Percentiles rank a stretch among this genome's conserved stretches.
Conservation (phyloP, 1,140 invertebrate species). For the Papilio dardanus region DNA sequence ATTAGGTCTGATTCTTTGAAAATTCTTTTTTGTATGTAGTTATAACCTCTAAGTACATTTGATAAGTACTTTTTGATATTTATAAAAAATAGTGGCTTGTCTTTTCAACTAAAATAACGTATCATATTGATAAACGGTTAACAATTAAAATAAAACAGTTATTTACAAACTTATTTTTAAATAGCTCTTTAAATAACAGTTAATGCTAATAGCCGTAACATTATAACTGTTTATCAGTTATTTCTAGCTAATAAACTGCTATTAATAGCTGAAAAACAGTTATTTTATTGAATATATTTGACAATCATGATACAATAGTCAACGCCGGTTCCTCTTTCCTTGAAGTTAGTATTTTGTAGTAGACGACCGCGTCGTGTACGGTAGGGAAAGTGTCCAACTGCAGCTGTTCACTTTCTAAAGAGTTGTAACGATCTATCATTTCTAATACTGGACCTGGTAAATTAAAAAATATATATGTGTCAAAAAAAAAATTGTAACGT, state of each 20-base stretch:
- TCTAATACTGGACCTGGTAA: constrained; percentile 84
- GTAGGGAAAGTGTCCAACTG: constrained; percentile 86
- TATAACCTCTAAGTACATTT: background rate
- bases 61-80: background rate
- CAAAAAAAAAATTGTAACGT: too few species aligned
- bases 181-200: background rate
- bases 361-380: constrained; percentile 88
- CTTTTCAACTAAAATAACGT: background rate
- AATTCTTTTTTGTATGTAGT: too few species aligned
- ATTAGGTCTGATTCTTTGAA: too few species aligned
- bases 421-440: constrained; percentile 85
- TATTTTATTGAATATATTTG: background rate
- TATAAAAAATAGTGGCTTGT: background rate
- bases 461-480: constrained; percentile 30
- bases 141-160: background rate
- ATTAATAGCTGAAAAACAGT: too few species aligned
- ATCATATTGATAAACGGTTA: background rate
- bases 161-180: background rate
- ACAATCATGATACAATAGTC: constrained; percentile 53
- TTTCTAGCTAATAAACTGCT: background rate
- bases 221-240: background rate
- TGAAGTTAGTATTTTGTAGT: constrained; percentile 68
- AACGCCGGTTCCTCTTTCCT: constrained; percentile 53
- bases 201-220: background rate
- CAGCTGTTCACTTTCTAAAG: constrained; percentile 80